phyloP scores from a whole-genome alignment of 2,113 vertebrate species.

The Dolichallabes microphthalmus region DNA sequence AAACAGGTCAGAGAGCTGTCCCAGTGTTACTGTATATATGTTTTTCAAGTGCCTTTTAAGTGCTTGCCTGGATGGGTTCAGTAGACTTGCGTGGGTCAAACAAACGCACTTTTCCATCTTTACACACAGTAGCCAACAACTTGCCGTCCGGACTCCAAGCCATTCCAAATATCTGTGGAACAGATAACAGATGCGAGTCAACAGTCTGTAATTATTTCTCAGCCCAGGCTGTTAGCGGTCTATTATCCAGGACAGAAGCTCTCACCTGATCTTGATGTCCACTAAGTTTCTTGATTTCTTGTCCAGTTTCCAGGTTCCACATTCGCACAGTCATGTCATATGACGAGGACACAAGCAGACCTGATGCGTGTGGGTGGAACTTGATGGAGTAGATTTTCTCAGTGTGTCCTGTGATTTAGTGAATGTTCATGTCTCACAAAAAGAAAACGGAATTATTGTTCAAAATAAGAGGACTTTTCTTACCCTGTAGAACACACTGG shows the following conservation, averaged over 20 bases:
- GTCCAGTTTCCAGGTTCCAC: slow-evolving; percentile 77
- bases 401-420: slow-evolving; percentile 76
- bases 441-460: neutral
- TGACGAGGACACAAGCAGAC: slow-evolving; percentile 88
- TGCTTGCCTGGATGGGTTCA: slow-evolving; percentile 78
- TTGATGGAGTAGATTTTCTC: slow-evolving; percentile 95
- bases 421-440: slow-evolving; percentile 10
- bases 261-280: slow-evolving; percentile 92
- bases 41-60: neutral
- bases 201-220: neutral
- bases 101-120: slow-evolving; percentile 83
- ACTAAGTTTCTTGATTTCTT: slow-evolving; percentile 73
- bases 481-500: slow-evolving; percentile 81
- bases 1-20: neutral
- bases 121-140: slow-evolving; percentile 86
- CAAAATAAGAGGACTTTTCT: slow-evolving; percentile 30
- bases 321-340: slow-evolving; percentile 86
- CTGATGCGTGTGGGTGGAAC: slow-evolving; percentile 84
- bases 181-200: neutral
- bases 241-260: neutral
- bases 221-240: neutral
- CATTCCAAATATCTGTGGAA: slow-evolving; percentile 84
- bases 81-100: slow-evolving; percentile 80
- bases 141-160: slow-evolving; percentile 90
- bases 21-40: neutral